A percentile compares a stretch with the other conserved stretches of the same genome.
Evolutionary conservation across 2,797 vertebrate genomes (phyloP).

Genomic region (Fistularia tabacaria): DNA sequence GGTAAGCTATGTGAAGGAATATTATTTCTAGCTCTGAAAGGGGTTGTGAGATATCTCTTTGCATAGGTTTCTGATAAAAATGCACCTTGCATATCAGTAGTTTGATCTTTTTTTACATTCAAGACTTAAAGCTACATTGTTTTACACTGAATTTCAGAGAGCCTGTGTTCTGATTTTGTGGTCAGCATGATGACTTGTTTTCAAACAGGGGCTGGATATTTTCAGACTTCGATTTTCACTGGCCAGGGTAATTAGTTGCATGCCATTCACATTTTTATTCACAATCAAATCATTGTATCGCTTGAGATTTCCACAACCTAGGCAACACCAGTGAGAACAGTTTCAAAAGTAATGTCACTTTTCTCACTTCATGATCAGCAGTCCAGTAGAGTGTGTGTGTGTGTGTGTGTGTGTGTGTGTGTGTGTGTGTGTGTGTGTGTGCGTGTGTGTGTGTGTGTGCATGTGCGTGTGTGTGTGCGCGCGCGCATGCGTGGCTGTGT

Average conservation of each 20-base stretch:
- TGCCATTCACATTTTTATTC: constrained; percentile 24
- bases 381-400: constrained; percentile 4
- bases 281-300: neutral
- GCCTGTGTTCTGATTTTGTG: constrained; percentile 28
- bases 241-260: constrained; percentile 17
- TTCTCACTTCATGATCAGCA: constrained; percentile 14
- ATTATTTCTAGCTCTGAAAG: constrained; percentile 43
- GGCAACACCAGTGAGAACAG: constrained; percentile 3
- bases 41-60: no score
- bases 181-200: constrained; percentile 34
- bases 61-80: no score
- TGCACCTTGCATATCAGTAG: no score
- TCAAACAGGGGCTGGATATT: constrained; percentile 20
- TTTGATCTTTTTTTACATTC: no score
- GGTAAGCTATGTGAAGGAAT: constrained; percentile 22
- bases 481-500: neutral
- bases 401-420: neutral
- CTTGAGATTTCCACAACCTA: no score
- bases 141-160: constrained; percentile 23
- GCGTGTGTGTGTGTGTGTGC: no score
- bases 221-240: constrained; percentile 6
- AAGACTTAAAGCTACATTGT: constrained; percentile 8
- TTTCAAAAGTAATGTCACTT: constrained; percentile 11
- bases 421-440: no score
- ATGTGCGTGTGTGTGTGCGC: no score